A percentile compares a stretch with the other conserved stretches of the same genome.
Evolutionary conservation across 1,140 invertebrate species (phyloP).

Genomic region (Cotesia typhae): DNA sequence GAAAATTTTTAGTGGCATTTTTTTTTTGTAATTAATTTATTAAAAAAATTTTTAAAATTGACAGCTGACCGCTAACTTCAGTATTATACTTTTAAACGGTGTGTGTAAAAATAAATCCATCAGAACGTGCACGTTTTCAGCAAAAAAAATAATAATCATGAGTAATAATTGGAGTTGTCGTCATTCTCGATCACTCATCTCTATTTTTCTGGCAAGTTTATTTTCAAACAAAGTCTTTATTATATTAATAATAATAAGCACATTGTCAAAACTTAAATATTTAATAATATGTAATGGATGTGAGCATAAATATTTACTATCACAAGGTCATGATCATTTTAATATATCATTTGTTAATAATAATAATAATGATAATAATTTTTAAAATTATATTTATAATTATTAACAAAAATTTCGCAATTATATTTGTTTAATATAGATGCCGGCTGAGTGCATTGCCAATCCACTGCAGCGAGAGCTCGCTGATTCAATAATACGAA

Average conservation of each 20-base stretch:
- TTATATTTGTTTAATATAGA: conserved; percentile 55
- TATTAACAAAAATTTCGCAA: neutral
- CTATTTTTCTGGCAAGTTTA: conserved; percentile 30
- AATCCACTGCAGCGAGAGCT: conserved; percentile 86
- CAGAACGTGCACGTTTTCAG: conserved; percentile 1
- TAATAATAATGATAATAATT: neutral
- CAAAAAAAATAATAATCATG: conserved; percentile 15
- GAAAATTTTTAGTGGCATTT: too few species aligned
- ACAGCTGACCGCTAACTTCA: too few species aligned
- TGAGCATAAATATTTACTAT: neutral
- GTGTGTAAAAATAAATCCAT: conserved; percentile 4
- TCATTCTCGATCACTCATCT: conserved; percentile 31
- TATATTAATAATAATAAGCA: neutral
- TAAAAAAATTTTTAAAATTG: too few species aligned
- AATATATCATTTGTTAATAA: neutral
- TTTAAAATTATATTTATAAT: neutral
- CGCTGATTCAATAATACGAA: conserved; percentile 88
- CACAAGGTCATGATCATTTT: neutral
- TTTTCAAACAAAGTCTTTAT: conserved; percentile 8
- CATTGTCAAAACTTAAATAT: neutral
- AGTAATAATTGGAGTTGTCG: conserved; percentile 8
- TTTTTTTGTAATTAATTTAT: too few species aligned
- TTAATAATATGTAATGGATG: neutral
- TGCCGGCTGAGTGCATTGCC: conserved; percentile 77
- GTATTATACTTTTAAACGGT: neutral